Percentiles rank a stretch among this genome's conserved stretches.
phyloP scores from a whole-genome alignment of 2,113 vertebrate genomes.

The Tetrao urogallus region DNA sequence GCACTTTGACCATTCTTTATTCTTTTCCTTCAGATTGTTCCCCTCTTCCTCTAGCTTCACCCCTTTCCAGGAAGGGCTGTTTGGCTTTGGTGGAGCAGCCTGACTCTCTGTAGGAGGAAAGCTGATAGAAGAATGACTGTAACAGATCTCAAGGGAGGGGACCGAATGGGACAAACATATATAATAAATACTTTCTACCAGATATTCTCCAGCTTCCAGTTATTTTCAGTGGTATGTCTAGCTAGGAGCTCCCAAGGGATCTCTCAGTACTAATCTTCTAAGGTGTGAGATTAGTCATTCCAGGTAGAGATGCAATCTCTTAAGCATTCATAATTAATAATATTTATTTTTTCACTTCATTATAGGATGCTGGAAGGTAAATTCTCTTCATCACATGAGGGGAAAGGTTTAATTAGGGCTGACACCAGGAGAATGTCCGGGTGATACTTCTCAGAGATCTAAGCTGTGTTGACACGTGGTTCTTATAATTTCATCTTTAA shows the following conservation, averaged over 20 bases:
- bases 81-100: background rate
- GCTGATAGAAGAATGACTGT: background rate
- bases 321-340: slow-evolving; percentile 41
- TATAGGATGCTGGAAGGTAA: background rate
- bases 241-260: background rate
- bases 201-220: background rate
- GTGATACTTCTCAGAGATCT: background rate
- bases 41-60: background rate
- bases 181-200: background rate
- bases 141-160: background rate
- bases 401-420: background rate
- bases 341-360: background rate
- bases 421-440: background rate
- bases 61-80: background rate
- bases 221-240: background rate
- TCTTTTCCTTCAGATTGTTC: background rate
- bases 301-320: slow-evolving; percentile 6
- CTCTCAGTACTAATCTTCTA: background rate
- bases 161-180: background rate
- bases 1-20: background rate
- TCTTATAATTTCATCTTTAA: slow-evolving; percentile 43
- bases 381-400: background rate
- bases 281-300: background rate
- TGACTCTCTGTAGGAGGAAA: background rate
- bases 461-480: background rate